phyloP scores from a whole-genome alignment of 2,888 invertebrate species.

The Rotaria sp. region DNA sequence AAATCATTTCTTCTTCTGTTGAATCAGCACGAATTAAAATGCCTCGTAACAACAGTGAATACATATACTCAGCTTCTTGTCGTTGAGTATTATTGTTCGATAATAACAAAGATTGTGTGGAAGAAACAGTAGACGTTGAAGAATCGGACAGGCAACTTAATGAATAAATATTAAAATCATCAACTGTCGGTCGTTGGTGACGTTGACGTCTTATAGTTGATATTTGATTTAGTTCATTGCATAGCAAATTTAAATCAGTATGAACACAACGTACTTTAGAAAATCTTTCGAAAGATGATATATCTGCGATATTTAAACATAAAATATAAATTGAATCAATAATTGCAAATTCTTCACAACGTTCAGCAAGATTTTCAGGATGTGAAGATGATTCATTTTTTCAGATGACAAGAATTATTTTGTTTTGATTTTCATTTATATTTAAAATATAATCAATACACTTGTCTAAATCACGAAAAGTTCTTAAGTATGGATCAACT shows the following conservation, averaged over 20 bases:
- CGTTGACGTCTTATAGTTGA: background rate
- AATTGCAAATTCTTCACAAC: background rate
- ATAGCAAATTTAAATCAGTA: background rate
- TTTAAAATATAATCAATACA: background rate
- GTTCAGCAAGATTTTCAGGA: background rate
- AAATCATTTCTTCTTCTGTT: background rate
- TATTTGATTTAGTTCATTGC: background rate
- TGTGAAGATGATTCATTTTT: background rate
- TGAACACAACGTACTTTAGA: background rate
- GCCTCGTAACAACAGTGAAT: background rate
- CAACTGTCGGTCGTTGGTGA: background rate
- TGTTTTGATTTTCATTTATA: background rate
- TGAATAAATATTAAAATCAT: background rate
- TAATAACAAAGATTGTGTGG: background rate
- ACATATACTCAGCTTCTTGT: background rate
- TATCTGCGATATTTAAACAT: background rate
- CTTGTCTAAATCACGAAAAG: background rate
- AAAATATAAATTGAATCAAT: background rate
- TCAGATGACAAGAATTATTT: background rate
- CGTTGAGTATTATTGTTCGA: background rate
- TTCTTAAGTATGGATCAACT: background rate
- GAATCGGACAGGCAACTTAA: background rate
- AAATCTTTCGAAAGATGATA: too few species aligned
- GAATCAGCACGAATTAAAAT: background rate
- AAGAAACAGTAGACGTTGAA: background rate